These are phyloP conservation scores for Castor canadensis DNA, from an alignment of 2,113 vertebrate genomes.

Conservation along the genomic window DNA sequence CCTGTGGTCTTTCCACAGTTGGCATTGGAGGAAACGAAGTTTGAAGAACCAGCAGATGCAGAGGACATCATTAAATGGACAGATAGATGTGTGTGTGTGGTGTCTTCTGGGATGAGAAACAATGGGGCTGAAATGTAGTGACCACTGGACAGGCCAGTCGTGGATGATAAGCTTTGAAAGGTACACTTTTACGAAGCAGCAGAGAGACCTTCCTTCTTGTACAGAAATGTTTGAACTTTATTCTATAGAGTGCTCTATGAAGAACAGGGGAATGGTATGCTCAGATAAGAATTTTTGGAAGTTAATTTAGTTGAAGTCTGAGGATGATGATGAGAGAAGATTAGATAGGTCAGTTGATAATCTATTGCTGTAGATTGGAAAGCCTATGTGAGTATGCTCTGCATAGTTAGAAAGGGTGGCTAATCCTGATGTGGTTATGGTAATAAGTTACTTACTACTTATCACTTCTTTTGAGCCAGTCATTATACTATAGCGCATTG, in stretches of 20 bases:
- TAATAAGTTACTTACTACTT: background rate
- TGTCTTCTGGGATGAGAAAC: background rate
- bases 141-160: background rate
- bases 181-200: background rate
- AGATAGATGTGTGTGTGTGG: background rate
- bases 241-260: background rate
- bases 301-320: background rate
- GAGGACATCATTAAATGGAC: background rate
- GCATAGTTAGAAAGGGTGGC: background rate
- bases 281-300: background rate
- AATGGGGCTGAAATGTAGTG: background rate
- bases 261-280: background rate
- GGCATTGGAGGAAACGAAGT: background rate
- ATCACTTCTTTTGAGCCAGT: background rate
- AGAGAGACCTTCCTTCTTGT: background rate
- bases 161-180: background rate
- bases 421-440: background rate
- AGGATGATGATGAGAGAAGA: background rate
- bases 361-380: background rate
- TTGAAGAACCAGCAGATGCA: background rate
- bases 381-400: background rate
- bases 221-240: background rate
- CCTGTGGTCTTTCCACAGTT: background rate
- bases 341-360: background rate
- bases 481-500: background rate